Conservation (phyloP, 2,888 invertebrate genomes). For the Aporophyla nigra region DNA sequence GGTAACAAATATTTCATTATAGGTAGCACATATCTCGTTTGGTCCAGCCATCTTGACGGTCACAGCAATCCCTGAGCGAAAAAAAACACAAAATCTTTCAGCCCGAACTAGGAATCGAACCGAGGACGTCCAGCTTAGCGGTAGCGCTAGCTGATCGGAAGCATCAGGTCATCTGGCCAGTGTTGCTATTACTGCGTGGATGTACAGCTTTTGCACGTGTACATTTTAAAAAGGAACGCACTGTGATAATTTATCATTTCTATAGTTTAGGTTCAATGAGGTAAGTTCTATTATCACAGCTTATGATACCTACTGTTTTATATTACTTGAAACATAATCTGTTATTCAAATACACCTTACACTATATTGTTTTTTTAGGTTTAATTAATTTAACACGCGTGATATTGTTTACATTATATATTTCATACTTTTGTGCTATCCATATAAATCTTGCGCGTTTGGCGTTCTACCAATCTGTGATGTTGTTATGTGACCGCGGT, state of each 20-base stretch:
- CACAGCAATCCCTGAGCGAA: too few species aligned
- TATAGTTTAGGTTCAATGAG: background rate
- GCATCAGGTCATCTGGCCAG: too few species aligned
- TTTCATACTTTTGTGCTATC: background rate
- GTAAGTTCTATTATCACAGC: background rate
- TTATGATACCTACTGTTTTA: background rate
- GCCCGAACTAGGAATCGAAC: too few species aligned
- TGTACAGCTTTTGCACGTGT: background rate
- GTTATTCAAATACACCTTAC: background rate
- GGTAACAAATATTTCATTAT: too few species aligned
- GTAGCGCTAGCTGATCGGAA: too few species aligned
- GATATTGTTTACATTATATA: background rate
- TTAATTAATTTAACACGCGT: background rate
- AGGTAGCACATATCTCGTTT: too few species aligned
- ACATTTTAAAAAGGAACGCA: background rate
- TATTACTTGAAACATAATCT: background rate
- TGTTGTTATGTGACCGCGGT: too few species aligned
- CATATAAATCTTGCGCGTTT: too few species aligned
- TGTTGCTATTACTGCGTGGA: background rate
- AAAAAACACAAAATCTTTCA: too few species aligned
- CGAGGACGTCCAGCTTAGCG: too few species aligned
- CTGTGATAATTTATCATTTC: background rate
- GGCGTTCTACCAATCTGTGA: too few species aligned
- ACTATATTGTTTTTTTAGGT: background rate
- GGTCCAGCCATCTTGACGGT: too few species aligned